These are phyloP conservation scores for Gadopsis marmoratus DNA, from an alignment of 2,797 vertebrate species.

Conservation along the genomic window DNA sequence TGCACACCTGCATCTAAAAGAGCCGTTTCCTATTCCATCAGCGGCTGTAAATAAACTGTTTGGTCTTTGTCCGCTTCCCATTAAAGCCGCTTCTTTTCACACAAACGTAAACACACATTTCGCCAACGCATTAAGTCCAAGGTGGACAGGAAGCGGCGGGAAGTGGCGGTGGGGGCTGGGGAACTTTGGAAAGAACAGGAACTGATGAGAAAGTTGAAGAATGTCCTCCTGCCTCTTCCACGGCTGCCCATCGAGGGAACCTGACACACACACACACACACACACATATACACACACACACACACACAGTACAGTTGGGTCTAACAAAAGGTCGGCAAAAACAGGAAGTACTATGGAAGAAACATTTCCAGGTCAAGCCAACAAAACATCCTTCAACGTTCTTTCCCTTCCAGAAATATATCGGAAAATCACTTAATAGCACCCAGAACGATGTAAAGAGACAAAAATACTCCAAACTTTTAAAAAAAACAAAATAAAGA, in stretches of 20 bases:
- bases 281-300: slow-evolving; percentile 39
- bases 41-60: slow-evolving; percentile 54
- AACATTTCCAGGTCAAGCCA: slow-evolving; percentile 75
- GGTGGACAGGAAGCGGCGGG: slow-evolving; percentile 74
- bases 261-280: slow-evolving; percentile 23
- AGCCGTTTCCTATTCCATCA: slow-evolving; percentile 53
- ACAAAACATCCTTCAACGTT: slow-evolving; percentile 67
- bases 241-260: slow-evolving; percentile 28
- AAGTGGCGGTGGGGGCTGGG: slow-evolving; percentile 35
- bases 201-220: slow-evolving; percentile 71
- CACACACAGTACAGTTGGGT: slow-evolving; percentile 23
- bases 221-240: slow-evolving; percentile 56
- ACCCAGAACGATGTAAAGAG: slow-evolving; percentile 15
- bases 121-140: slow-evolving; percentile 53
- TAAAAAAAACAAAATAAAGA: not conserved
- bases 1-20: slow-evolving; percentile 38
- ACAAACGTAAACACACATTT: slow-evolving; percentile 36
- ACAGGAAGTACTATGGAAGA: slow-evolving; percentile 77
- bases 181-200: slow-evolving; percentile 77
- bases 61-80: slow-evolving; percentile 39
- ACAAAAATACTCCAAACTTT: slow-evolving; percentile 17
- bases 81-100: slow-evolving; percentile 22
- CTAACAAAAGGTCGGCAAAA: slow-evolving; percentile 72
- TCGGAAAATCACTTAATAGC: slow-evolving; percentile 30
- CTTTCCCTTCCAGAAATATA: slow-evolving; percentile 60